phyloP scores from a whole-genome alignment of 2,797 vertebrate species.

The Mus minutoides region DNA sequence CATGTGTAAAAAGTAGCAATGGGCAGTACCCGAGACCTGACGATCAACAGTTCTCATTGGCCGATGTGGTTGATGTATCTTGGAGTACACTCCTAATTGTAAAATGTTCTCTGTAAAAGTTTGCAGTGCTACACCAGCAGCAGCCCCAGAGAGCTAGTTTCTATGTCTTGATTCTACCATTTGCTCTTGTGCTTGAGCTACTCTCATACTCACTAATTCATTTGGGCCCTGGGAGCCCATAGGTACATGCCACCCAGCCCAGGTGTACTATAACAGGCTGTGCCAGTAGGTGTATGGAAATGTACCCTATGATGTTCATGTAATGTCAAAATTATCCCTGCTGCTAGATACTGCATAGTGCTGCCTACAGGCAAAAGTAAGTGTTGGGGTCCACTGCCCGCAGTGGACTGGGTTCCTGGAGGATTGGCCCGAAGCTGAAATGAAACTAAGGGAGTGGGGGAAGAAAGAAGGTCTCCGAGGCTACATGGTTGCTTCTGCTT shows the following conservation, averaged over 20 bases:
- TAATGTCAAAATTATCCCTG: background rate
- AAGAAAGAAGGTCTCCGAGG: too few species aligned
- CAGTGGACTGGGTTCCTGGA: too few species aligned
- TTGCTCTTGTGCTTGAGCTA: too few species aligned
- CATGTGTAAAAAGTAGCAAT: background rate
- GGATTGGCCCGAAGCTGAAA: too few species aligned
- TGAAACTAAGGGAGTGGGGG: too few species aligned
- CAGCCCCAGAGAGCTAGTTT: background rate
- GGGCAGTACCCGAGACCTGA: background rate
- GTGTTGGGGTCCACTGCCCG: too few species aligned
- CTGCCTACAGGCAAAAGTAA: background rate
- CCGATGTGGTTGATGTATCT: background rate
- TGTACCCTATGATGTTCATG: background rate
- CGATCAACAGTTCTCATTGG: background rate
- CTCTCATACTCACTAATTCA: background rate
- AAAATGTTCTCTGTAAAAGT: background rate
- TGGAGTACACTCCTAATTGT: background rate
- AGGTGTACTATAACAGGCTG: too few species aligned
- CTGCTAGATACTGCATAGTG: background rate
- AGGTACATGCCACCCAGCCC: background rate
- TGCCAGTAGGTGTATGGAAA: background rate
- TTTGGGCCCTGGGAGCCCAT: too few species aligned
- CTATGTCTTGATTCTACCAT: background rate
- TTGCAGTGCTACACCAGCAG: background rate
- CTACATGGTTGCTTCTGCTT: too few species aligned